phyloP scores from a whole-genome alignment of 2,797 vertebrate species.

The Phoxinus dragarum region DNA sequence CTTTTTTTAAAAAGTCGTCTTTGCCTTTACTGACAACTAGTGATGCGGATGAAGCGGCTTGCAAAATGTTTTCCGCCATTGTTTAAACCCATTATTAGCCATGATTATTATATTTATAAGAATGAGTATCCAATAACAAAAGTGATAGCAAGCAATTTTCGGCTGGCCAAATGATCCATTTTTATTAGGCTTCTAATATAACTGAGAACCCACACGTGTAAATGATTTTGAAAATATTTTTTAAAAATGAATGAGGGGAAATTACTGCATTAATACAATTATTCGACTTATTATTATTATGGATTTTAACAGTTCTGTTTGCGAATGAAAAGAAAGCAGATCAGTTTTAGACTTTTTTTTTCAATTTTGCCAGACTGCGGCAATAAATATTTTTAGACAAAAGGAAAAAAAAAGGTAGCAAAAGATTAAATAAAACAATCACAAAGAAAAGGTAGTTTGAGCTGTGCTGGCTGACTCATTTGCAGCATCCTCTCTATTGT shows the following conservation, averaged over 20 bases:
- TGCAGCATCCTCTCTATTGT: slow-evolving; percentile 60
- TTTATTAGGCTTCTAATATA: not conserved
- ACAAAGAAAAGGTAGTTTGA: slow-evolving; percentile 23
- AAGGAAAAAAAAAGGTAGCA: not conserved
- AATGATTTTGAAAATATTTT: not conserved
- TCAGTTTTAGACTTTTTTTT: not conserved
- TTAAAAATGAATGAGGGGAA: not conserved
- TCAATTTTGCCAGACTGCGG: not conserved
- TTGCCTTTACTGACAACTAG: not conserved
- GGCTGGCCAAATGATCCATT: not conserved
- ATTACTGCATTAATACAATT: not conserved
- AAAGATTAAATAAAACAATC: not conserved
- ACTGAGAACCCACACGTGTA: not conserved
- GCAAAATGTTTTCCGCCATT: not conserved
- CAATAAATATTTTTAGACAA: not conserved
- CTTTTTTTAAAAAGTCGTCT: not conserved
- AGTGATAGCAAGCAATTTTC: not conserved
- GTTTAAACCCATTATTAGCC: not conserved
- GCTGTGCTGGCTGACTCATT: slow-evolving; percentile 41
- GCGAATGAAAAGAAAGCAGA: not conserved
- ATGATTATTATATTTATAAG: not conserved
- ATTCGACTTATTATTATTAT: not conserved
- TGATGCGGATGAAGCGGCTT: not conserved
- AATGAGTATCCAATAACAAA: not conserved
- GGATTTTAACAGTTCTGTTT: not conserved